A percentile compares a stretch with the other conserved stretches of the same genome.
Conservation (phyloP, 2,113 vertebrate species). For the Tupaia chinensis region DNA sequence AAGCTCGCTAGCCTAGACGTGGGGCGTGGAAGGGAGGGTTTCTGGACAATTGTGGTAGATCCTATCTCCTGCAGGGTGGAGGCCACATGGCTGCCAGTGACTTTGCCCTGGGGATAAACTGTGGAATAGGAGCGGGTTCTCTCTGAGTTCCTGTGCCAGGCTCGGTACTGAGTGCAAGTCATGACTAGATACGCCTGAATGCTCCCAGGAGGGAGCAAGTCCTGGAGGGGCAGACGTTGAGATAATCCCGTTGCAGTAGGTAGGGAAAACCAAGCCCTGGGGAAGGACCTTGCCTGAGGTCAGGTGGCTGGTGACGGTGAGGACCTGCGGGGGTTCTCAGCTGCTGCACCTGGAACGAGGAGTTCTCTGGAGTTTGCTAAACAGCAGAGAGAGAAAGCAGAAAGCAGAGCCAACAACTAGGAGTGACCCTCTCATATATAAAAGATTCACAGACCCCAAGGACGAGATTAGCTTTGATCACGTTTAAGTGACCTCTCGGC, state of each 20-base stretch:
- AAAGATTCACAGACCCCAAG: background rate
- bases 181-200: background rate
- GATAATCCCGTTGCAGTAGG: background rate
- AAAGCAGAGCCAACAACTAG: background rate
- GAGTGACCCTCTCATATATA: background rate
- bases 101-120: background rate
- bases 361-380: background rate
- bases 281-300: too few species aligned
- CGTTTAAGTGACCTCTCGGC: background rate
- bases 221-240: background rate
- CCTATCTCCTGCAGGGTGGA: background rate
- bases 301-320: background rate
- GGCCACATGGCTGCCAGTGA: rapidly evolving
- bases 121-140: background rate
- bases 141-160: background rate
- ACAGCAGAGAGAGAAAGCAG: background rate
- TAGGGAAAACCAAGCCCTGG: background rate
- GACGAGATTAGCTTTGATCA: background rate
- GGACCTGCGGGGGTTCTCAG: background rate
- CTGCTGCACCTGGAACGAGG: rapidly evolving
- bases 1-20: background rate
- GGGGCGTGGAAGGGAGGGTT: background rate
- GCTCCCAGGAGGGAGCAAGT: background rate
- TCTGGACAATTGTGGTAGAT: background rate
- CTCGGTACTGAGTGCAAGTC: background rate